Evolutionary conservation across 2,888 invertebrate species (phyloP).

Genomic region (Macrostomum cliftonense): DNA sequence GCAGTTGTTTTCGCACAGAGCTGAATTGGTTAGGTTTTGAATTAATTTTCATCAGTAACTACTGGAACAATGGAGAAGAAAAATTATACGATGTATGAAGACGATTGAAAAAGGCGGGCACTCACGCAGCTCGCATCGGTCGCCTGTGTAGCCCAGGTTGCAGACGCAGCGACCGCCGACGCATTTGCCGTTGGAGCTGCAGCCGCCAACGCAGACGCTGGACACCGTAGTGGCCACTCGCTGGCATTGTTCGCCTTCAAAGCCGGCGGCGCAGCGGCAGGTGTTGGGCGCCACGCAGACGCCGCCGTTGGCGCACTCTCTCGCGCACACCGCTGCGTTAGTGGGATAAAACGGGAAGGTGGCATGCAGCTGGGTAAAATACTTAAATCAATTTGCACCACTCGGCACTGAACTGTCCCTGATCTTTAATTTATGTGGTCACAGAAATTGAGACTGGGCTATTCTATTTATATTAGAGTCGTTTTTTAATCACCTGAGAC

Average conservation of each 20-base stretch:
- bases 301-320: slow-evolving; percentile 4
- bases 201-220: slow-evolving; percentile 9
- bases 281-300: slow-evolving; percentile 5
- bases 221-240: slow-evolving; percentile 1
- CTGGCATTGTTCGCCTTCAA: slow-evolving; percentile 2
- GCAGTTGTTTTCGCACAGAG: too few relatives aligned
- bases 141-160: slow-evolving; percentile 13
- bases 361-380: too few relatives aligned
- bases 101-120: too few relatives aligned
- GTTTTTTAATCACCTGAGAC: too few relatives aligned
- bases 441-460: too few relatives aligned
- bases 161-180: slow-evolving; percentile 16
- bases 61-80: too few relatives aligned
- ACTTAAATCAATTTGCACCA: too few relatives aligned
- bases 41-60: neutral
- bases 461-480: too few relatives aligned
- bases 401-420: too few relatives aligned
- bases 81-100: too few relatives aligned
- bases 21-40: neutral
- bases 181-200: slow-evolving; percentile 9
- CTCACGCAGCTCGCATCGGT: slow-evolving; percentile 12
- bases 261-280: slow-evolving; percentile 4
- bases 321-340: slow-evolving; percentile 1
- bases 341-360: too few relatives aligned
- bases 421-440: too few relatives aligned